Evolutionary conservation across 2,797 vertebrate genomes (phyloP).

Genomic region (Spinus pinus): DNA sequence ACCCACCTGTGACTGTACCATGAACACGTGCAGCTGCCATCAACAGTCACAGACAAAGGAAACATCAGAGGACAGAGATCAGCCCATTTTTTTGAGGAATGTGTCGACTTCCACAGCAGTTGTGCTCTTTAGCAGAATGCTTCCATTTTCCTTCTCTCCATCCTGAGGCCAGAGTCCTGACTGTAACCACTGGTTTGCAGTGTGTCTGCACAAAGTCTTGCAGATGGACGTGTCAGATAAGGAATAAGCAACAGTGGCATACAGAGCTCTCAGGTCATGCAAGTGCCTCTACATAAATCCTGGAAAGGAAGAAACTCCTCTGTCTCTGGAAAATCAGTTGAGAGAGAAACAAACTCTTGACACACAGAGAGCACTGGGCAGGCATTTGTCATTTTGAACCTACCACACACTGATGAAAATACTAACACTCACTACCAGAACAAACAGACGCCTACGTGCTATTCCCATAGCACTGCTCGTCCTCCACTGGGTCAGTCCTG

Average conservation of each 20-base stretch:
- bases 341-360: neutral
- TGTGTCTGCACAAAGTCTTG: neutral
- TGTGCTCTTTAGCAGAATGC: neutral
- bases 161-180: neutral
- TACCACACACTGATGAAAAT: constrained; percentile 4
- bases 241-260: neutral
- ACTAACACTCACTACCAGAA: constrained; percentile 10
- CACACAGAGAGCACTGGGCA: neutral
- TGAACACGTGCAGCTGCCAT: neutral
- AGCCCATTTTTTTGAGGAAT: neutral
- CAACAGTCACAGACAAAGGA: neutral
- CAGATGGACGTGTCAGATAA: neutral
- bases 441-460: neutral
- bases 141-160: neutral
- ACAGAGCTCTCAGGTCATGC: neutral
- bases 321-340: neutral
- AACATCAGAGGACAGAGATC: neutral
- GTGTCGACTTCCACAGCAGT: neutral
- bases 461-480: neutral
- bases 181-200: neutral
- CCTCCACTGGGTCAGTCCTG: neutral
- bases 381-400: neutral
- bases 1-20: neutral
- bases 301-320: neutral
- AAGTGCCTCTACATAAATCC: neutral